Base-by-base conservation (phyloP, 2,797 vertebrate species). In the Morelia viridis region DNA sequence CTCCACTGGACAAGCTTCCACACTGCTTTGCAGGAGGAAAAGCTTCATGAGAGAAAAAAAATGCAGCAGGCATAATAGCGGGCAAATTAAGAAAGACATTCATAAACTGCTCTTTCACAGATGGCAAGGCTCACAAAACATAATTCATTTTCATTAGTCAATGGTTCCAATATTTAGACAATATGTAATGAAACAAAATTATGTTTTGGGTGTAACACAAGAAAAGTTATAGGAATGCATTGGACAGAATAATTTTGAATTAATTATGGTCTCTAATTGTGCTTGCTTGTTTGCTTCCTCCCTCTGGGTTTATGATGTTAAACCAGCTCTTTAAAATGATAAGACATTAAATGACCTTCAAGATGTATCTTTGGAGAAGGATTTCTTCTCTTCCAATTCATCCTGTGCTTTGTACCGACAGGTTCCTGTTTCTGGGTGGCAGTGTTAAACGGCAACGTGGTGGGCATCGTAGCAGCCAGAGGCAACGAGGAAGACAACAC, bases 371-470 rank as follows among this genome's bases (percentile, higher is more conserved):
- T 7, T 57, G 80, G 31, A 86, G 17, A 53, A 57, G 24, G 1
- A 31, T 2, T 12, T 26, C 13, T 9, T 24, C 60, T 71, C 0
- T 0, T 22, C 56, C 31, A 80, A 93, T 83, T 15, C 92, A 91
- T 28, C 64, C 22, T 17, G 46, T 50, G 15, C 90, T 93, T 93
- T 96, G 2, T 97, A 22, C 94, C 94, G 5, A 0, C 98, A 99
- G 99, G 99, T 92, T 99, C 98, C 96, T 98, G 98, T 95, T 99
- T 99, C 98, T 99, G 99, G 99, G 99, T 99, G n/a, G 99, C 99
- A 0, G 98, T 99, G 96, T 97, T 99, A 91, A 98, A 99, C 0
- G 98, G 99, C 94, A 98, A 98, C 0, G 98, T 99, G 90, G 99
- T 99, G 94, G 99, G 99, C 95, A 99, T 99, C 0, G 99, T 99